Evolutionary conservation across 64 coral and sea anemone genomes (phyloP).

Genomic region (Montipora sp.): DNA sequence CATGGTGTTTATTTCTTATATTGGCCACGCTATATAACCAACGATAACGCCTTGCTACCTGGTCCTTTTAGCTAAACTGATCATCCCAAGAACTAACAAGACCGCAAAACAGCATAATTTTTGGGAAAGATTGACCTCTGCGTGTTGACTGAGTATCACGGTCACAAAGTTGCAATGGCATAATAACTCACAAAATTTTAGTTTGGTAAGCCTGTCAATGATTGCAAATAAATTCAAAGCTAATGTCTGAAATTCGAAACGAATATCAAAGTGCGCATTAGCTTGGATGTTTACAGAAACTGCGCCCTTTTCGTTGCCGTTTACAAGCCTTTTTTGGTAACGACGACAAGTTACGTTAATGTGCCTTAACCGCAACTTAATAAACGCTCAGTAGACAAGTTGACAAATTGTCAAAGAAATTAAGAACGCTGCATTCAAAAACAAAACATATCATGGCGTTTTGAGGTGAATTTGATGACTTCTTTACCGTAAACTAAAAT

Average conservation of each 20-base stretch:
- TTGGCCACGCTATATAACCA: conserved; percentile 72
- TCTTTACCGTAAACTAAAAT: not conserved
- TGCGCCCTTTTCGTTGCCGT: not conserved
- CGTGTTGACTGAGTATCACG: not conserved
- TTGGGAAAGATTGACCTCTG: not conserved
- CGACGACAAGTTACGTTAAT: conserved; percentile 4
- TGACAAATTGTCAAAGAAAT: conserved; percentile 40
- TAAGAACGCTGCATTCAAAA: conserved; percentile 1
- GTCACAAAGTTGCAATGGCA: not conserved
- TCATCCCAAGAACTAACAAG: conserved; percentile 16
- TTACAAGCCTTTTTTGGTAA: conserved; percentile 30
- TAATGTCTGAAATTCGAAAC: conserved; percentile 36
- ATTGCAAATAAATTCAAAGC: not conserved
- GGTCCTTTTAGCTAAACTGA: conserved; percentile 25
- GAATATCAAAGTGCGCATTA: conserved; percentile 10
- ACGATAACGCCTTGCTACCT: conserved; percentile 26
- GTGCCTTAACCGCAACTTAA: conserved; percentile 3
- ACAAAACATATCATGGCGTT: not conserved
- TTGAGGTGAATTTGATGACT: conserved; percentile 21
- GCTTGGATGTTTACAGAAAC: conserved; percentile 14
- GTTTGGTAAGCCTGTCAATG: not conserved
- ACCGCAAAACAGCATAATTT: conserved; percentile 25
- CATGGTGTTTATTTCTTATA: conserved; percentile 83
- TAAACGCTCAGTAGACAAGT: conserved; percentile 6
- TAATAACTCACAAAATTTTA: not conserved